phyloP scores from a whole-genome alignment of 2,797 vertebrate species.

The Enteromius mattozi region DNA sequence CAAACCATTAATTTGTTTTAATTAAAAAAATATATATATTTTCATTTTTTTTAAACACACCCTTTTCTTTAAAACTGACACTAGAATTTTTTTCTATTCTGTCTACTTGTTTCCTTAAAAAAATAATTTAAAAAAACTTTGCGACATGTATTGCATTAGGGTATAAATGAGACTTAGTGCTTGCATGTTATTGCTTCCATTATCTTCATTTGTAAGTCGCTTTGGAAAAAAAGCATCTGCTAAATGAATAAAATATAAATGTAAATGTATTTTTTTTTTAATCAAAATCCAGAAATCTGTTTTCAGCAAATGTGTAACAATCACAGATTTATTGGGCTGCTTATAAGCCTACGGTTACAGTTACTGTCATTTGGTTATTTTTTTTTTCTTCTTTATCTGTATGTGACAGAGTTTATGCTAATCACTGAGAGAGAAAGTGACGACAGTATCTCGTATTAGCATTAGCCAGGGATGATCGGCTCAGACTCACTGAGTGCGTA shows the following conservation, averaged over 20 bases:
- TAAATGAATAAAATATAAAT: too few relatives aligned
- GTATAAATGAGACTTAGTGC: too few relatives aligned
- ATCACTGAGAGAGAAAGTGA: conserved; percentile 20
- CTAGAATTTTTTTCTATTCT: too few relatives aligned
- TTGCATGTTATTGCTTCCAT: too few relatives aligned
- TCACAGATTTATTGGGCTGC: neutral
- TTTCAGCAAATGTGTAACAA: neutral
- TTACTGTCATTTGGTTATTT: neutral
- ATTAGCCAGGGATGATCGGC: conserved; percentile 24
- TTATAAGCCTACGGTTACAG: neutral
- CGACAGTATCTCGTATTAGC: conserved; percentile 27
- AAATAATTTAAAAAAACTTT: too few relatives aligned
- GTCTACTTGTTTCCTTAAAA: too few relatives aligned
- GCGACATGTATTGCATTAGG: too few relatives aligned
- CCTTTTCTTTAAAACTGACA: too few relatives aligned
- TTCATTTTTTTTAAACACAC: too few relatives aligned
- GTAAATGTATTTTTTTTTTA: neutral
- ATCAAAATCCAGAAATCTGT: neutral
- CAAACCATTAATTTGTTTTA: neutral
- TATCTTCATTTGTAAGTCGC: too few relatives aligned
- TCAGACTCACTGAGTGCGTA: conserved; percentile 39
- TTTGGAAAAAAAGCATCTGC: too few relatives aligned
- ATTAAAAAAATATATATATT: too few relatives aligned
- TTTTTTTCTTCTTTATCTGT: neutral
- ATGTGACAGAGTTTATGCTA: conserved; percentile 1